Evolutionary conservation across 2,113 vertebrate genomes (phyloP).

Genomic region (Cheilinus undulatus): DNA sequence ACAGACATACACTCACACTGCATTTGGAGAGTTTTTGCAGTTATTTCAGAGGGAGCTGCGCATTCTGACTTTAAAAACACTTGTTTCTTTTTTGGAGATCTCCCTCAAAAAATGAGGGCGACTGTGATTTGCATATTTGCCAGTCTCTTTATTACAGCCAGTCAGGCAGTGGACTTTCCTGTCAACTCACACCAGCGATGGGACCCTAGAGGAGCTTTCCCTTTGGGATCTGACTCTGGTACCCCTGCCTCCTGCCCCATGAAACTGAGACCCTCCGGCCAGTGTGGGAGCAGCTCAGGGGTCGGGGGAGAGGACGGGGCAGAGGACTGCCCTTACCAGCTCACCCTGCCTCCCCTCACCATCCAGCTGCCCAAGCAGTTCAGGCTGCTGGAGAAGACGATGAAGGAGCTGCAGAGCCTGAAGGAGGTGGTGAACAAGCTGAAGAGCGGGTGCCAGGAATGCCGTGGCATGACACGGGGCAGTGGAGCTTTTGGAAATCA

Average conservation of each 20-base stretch:
- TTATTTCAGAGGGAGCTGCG: slow-evolving; percentile 13
- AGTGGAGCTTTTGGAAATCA: slow-evolving; percentile 77
- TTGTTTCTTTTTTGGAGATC: slow-evolving; percentile 32
- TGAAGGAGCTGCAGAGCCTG: slow-evolving; percentile 91
- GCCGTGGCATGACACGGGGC: slow-evolving; percentile 83
- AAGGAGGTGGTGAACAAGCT: slow-evolving; percentile 90
- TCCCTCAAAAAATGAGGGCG: slow-evolving; percentile 83
- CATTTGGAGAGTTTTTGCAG: slow-evolving; percentile 20
- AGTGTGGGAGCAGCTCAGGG: slow-evolving; percentile 78
- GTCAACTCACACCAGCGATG: slow-evolving; percentile 73
- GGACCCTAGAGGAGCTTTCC: slow-evolving; percentile 65
- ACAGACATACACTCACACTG: slow-evolving; percentile 27
- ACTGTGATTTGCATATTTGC: slow-evolving; percentile 75
- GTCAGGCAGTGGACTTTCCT: slow-evolving; percentile 61
- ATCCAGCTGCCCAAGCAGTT: slow-evolving; percentile 92
- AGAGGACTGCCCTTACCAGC: slow-evolving; percentile 91
- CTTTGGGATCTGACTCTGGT: slow-evolving; percentile 55
- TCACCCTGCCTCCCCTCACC: slow-evolving; percentile 90
- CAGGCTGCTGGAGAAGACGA: slow-evolving; percentile 88
- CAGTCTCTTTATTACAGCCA: slow-evolving; percentile 77
- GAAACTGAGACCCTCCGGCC: slow-evolving; percentile 85
- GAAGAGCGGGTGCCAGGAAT: slow-evolving; percentile 89
- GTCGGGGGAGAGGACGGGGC: slow-evolving; percentile 69
- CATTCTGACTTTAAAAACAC: slow-evolving; percentile 13
- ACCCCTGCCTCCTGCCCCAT: slow-evolving; percentile 81